phyloP scores from a whole-genome alignment of 2,888 invertebrate species.

The Caenorhabditis becei region DNA sequence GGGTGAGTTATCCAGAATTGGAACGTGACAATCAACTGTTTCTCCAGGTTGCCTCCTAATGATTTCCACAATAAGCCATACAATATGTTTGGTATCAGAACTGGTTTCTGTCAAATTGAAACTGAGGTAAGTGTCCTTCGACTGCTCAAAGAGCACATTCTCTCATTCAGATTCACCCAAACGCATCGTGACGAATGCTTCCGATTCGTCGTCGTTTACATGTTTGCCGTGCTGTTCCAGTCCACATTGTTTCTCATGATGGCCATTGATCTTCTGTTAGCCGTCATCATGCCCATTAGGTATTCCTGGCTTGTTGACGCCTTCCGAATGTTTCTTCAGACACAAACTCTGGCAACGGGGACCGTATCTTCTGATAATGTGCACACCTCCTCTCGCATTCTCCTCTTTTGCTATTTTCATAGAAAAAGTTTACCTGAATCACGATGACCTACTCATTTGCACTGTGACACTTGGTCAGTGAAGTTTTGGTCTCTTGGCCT shows the following conservation, averaged over 20 bases:
- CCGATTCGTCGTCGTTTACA: slow-evolving; percentile 57
- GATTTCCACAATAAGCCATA: slow-evolving; percentile 58
- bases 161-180: slow-evolving; percentile 42
- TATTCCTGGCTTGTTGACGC: not conserved
- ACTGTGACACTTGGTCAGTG: slow-evolving; percentile 49
- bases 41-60: slow-evolving; percentile 50
- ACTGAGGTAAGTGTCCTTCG: slow-evolving; percentile 22
- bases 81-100: slow-evolving; percentile 53
- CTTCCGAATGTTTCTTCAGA: slow-evolving; percentile 16
- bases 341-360: slow-evolving; percentile 60
- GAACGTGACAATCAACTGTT: not conserved
- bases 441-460: slow-evolving; percentile 55
- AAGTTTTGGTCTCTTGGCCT: no score
- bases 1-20: slow-evolving; percentile 30
- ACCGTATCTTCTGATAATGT: slow-evolving; percentile 43
- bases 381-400: slow-evolving; percentile 48
- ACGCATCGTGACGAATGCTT: slow-evolving; percentile 62
- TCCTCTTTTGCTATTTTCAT: slow-evolving; percentile 53
- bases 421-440: slow-evolving; percentile 51
- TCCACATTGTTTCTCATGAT: slow-evolving; percentile 59
- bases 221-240: slow-evolving; percentile 60
- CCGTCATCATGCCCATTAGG: slow-evolving; percentile 60
- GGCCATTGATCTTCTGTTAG: slow-evolving; percentile 55
- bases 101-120: slow-evolving; percentile 54
- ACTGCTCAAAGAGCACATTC: not conserved